A percentile compares a stretch with the other conserved stretches of the same genome.
Conservation (phyloP, 2,113 vertebrate genomes). For the Rhynchopsitta pachyrhyncha region DNA sequence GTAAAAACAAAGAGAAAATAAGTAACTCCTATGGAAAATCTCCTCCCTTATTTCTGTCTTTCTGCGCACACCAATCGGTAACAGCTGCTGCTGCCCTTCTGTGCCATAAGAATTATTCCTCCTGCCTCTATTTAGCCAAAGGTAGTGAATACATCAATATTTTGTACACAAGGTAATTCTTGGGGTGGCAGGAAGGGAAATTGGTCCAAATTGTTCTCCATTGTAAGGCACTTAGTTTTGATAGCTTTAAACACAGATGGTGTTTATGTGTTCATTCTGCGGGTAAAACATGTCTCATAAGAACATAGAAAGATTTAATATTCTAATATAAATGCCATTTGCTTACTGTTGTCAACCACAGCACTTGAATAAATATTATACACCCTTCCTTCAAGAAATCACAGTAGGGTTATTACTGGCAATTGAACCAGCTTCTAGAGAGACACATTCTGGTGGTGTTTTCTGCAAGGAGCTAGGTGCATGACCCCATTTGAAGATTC, state of each 20-base stretch:
- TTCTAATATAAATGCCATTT: conserved; percentile 2
- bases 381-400: neutral
- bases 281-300: neutral
- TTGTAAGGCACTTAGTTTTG: neutral
- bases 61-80: neutral
- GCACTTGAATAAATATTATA: neutral
- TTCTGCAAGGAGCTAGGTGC: neutral
- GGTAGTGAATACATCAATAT: neutral
- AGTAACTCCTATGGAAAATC: neutral
- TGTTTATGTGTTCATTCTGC: neutral
- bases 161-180: neutral
- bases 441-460: neutral
- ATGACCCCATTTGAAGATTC: neutral
- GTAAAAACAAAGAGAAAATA: neutral
- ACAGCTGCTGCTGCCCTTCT: neutral
- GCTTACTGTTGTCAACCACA: neutral
- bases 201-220: neutral
- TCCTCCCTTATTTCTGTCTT: neutral
- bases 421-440: neutral
- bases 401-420: neutral
- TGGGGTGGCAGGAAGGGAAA: neutral
- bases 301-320: neutral
- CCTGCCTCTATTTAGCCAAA: neutral
- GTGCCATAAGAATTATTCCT: neutral
- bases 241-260: neutral